A percentile compares a stretch with the other conserved stretches of the same genome.
These are phyloP conservation scores for Chromoteleia sp. DNA, from an alignment of 2,888 invertebrate species.

Conservation along the genomic window DNA sequence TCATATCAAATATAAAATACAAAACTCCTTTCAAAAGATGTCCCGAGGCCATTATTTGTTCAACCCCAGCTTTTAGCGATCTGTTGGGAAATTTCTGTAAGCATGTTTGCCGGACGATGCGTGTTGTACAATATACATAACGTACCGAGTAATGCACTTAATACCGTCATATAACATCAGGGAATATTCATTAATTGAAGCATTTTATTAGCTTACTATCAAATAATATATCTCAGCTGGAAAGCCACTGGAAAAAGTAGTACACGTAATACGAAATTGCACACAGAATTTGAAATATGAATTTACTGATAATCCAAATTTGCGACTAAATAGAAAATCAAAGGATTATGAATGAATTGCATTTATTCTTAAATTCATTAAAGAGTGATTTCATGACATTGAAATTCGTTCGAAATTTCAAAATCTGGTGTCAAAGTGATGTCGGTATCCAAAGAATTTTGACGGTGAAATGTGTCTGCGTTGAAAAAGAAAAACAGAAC, in stretches of 20 bases:
- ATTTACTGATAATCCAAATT: too few species aligned
- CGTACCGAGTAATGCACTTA: conserved; percentile 23
- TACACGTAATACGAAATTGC: too few species aligned
- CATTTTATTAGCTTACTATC: conserved; percentile 10
- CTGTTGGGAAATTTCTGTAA: conserved; percentile 37
- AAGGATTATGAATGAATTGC: too few species aligned
- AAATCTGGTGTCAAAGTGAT: background rate
- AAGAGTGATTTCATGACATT: too few species aligned
- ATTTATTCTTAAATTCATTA: too few species aligned
- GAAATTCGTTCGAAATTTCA: too few species aligned
- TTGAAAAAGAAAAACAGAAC: conserved; percentile 9
- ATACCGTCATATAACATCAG: conserved; percentile 10
- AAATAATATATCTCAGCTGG: background rate
- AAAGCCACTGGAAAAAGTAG: background rate
- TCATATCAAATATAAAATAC: conserved; percentile 28
- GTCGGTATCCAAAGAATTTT: conserved; percentile 10
- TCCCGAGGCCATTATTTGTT: conserved; percentile 27
- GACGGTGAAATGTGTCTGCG: conserved; percentile 3
- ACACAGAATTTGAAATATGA: too few species aligned
- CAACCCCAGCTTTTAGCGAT: conserved; percentile 8
- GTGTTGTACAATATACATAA: conserved; percentile 16
- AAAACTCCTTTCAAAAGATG: conserved; percentile 15
- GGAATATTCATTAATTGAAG: conserved; percentile 48
- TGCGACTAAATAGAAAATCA: too few species aligned
- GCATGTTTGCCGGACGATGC: conserved; percentile 36